Base-by-base conservation (phyloP, 2,888 invertebrate species). In the Andrena hattorfiana region DNA sequence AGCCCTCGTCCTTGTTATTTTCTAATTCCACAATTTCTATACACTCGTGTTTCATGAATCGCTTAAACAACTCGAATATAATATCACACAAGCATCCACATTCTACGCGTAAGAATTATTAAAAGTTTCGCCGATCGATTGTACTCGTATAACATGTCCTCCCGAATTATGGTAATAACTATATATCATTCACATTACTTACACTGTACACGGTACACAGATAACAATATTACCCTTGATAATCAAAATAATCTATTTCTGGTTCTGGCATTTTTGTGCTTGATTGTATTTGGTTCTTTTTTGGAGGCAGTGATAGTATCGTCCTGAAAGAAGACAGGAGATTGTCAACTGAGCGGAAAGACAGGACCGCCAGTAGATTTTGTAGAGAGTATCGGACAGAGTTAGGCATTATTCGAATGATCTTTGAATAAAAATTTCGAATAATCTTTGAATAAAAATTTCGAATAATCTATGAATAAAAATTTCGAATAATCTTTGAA, bases 201-300 rank as follows among this genome's bases (percentile, higher is more conserved):
- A 79, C 60, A 69, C 56, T 78, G 75, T 73, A 73, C 48, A 73
- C 3, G 64, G 59, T 67, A 78, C 48, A 59, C 23, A 67, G 59
- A 48, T 77, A 62, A 51, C 30, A 16, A 72, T 59, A 16, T 90
- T 82, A 90, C 54, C 89, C 88, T 56, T 84, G 83, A 77, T 87
- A 93, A 86, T 93, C 92, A 78, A 93, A 93, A 82, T 94, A 93
- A 90, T 94, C 94, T 87, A 93, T 94, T 85, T 92, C 93, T 35
- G 91, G 91, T 76, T 93, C 93, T 54, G 90, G 87, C 48, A 91
- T 90, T 68, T 89, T 92, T 67, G 88, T 74, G 51, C 72, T 73
- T n/a, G 89, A 85, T 16, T 89, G 84, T 71, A 84, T 79, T 80
- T 91, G 89, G 86, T 73, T 91, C 77, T 90, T 92, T 72, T 89